These are phyloP conservation scores for Xiphorhynchus elegans DNA, from an alignment of 2,113 vertebrate genomes.

Conservation along the genomic window DNA sequence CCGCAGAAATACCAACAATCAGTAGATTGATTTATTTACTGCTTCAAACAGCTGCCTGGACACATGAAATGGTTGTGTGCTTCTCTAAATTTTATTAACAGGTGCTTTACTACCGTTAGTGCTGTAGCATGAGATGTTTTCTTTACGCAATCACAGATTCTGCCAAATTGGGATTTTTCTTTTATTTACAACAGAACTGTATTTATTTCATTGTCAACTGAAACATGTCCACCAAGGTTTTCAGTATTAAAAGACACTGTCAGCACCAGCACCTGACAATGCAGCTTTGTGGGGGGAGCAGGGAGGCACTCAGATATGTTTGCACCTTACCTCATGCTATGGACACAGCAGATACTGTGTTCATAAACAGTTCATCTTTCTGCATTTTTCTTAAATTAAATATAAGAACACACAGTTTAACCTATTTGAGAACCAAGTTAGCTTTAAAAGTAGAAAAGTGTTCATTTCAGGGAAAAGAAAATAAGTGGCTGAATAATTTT, in stretches of 20 bases:
- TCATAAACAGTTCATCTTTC: neutral
- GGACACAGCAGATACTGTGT: neutral
- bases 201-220: neutral
- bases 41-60: neutral
- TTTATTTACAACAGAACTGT: neutral
- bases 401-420: neutral
- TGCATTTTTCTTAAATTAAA: slow-evolving; percentile 30
- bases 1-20: neutral
- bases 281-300: neutral
- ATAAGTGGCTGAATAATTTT: neutral
- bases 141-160: neutral
- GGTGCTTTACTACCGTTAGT: neutral
- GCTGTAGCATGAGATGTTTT: neutral
- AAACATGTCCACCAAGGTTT: neutral
- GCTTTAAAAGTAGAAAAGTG: neutral
- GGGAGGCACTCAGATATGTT: neutral
- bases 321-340: slow-evolving; percentile 43
- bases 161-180: neutral
- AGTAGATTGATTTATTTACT: neutral
- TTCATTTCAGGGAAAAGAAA: neutral
- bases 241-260: neutral
- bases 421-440: neutral
- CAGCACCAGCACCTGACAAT: neutral
- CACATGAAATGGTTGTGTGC: neutral
- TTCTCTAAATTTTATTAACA: neutral